Conservation (phyloP, 2,797 vertebrate species). For the Kryptolebias ocellatus region DNA sequence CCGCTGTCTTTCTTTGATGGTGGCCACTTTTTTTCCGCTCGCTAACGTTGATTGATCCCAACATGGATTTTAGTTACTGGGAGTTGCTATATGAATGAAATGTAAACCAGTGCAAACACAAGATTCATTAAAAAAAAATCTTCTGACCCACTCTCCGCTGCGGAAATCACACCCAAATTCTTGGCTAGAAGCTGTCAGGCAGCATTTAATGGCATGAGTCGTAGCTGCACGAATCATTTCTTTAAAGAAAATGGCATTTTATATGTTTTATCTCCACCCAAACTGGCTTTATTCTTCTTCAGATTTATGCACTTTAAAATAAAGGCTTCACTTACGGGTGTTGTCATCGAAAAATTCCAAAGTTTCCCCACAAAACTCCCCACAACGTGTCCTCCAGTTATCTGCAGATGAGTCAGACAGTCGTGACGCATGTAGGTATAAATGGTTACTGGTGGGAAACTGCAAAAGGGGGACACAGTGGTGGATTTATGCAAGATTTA, state of each 20-base stretch:
- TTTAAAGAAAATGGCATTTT: no score
- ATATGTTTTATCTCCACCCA: background rate
- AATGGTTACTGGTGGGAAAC: slow-evolving; percentile 54
- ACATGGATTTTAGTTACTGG: slow-evolving; percentile 65
- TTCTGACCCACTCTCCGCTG: slow-evolving; percentile 46
- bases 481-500: slow-evolving; percentile 33
- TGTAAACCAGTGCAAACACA: slow-evolving; percentile 74
- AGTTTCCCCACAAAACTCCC: slow-evolving; percentile 56
- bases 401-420: slow-evolving; percentile 59
- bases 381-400: slow-evolving; percentile 46
- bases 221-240: slow-evolving; percentile 12
- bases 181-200: slow-evolving; percentile 36
- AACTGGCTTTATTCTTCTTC: background rate
- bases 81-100: slow-evolving; percentile 66
- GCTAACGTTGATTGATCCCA: slow-evolving; percentile 71
- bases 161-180: slow-evolving; percentile 59
- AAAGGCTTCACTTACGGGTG: slow-evolving; percentile 24
- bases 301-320: slow-evolving; percentile 31
- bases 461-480: slow-evolving; percentile 12
- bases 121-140: slow-evolving; percentile 67
- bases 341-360: slow-evolving; percentile 60
- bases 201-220: slow-evolving; percentile 30
- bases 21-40: slow-evolving; percentile 32
- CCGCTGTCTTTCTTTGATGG: slow-evolving; percentile 65
- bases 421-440: slow-evolving; percentile 60